Conservation (phyloP, 2,888 invertebrate species). For the Phaedon cochleariae region DNA sequence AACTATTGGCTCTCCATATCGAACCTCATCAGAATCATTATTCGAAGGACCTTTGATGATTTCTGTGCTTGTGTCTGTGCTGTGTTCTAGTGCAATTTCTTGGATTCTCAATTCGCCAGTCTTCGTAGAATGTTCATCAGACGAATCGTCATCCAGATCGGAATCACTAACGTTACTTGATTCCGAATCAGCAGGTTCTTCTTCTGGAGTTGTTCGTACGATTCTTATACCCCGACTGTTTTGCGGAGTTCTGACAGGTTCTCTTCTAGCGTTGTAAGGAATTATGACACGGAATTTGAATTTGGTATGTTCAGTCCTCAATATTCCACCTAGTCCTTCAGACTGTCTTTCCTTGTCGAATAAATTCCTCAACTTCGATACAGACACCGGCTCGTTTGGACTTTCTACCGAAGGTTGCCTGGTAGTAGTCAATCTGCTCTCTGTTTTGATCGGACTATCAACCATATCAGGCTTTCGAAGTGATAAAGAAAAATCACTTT, state of each 20-base stretch:
- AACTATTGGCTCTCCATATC: background rate
- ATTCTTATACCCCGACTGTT: background rate
- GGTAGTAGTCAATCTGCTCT: background rate
- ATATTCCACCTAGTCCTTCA: slow-evolving; percentile 2
- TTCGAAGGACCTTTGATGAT: too few species aligned
- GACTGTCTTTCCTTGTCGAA: background rate
- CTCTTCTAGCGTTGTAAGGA: background rate
- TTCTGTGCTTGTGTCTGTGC: too few species aligned
- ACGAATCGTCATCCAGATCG: too few species aligned
- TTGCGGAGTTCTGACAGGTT: background rate
- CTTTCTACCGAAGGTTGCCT: background rate
- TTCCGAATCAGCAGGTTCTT: too few species aligned
- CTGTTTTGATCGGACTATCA: background rate
- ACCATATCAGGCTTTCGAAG: background rate
- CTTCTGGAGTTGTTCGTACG: too few species aligned
- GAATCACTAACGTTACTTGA: too few species aligned
- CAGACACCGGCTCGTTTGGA: too few species aligned
- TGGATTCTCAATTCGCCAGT: too few species aligned
- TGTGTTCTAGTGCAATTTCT: too few species aligned
- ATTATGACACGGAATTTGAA: background rate
- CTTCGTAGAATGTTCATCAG: background rate
- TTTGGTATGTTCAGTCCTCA: background rate
- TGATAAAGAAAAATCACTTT: background rate
- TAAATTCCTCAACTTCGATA: slow-evolving; percentile 12
- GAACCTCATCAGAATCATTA: background rate